These are phyloP conservation scores for Callimorpha dominula DNA, from an alignment of 2,888 invertebrate species.

Conservation along the genomic window DNA sequence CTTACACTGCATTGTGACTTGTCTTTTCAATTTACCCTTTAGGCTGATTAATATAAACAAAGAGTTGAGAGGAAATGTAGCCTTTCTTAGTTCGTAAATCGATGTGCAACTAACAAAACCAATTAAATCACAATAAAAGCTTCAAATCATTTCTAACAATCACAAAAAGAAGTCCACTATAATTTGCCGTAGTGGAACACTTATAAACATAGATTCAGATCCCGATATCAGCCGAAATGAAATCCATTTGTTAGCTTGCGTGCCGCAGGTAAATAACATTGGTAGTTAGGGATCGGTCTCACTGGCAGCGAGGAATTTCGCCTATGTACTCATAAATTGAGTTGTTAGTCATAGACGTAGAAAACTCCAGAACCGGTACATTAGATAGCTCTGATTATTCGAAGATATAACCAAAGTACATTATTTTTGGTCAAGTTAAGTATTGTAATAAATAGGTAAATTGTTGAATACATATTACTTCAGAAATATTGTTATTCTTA, in stretches of 20 bases:
- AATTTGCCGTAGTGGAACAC: slow-evolving; percentile 39
- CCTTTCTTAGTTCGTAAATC: background rate
- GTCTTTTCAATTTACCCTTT: background rate
- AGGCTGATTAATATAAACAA: background rate
- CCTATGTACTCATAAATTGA: background rate
- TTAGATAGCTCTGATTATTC: no score
- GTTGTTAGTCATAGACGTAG: background rate
- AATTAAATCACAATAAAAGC: slow-evolving; percentile 6
- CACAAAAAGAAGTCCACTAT: slow-evolving; percentile 29
- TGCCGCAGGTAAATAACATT: slow-evolving; percentile 51
- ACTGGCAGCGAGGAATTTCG: slow-evolving; percentile 19
- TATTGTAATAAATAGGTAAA: no score
- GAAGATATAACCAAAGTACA: no score
- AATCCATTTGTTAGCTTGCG: slow-evolving; percentile 58
- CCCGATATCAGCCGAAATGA: slow-evolving; percentile 48
- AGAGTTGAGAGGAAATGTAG: no score
- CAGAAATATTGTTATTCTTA: no score
- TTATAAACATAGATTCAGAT: slow-evolving; percentile 41
- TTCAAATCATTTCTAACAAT: slow-evolving; percentile 21
- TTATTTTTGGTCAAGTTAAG: no score
- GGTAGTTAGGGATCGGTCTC: slow-evolving; percentile 19
- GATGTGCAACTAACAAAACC: background rate
- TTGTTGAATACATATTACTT: no score
- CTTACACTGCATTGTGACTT: background rate
- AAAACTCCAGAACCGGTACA: no score